A percentile compares a stretch with the other conserved stretches of the same genome.
Evolutionary conservation across 2,113 vertebrate species (phyloP).

Genomic region (Sinocyclocheilus rhinocerous): DNA sequence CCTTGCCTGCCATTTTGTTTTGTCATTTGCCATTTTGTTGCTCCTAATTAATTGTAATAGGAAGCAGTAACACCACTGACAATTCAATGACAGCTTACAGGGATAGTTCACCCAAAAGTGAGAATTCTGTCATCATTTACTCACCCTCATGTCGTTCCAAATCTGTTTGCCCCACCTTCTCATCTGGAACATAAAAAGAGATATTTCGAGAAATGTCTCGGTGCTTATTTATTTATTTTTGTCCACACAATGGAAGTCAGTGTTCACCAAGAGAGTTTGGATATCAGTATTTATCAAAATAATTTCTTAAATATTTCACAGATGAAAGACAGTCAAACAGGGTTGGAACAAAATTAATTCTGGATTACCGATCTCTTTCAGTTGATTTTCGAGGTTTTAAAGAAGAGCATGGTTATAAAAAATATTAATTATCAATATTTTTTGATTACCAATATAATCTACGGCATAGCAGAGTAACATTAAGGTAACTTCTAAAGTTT

Average conservation of each 20-base stretch:
- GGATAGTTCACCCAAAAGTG: background rate
- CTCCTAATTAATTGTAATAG: background rate
- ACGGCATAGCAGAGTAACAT: background rate
- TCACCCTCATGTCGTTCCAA: background rate
- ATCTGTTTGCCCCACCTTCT: background rate
- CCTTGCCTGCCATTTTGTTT: background rate
- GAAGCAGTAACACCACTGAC: background rate
- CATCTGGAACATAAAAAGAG: background rate
- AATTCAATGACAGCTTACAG: background rate
- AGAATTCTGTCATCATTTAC: background rate
- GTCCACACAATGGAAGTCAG: too few relatives aligned
- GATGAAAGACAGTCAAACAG: too few relatives aligned
- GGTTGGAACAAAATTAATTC: too few relatives aligned
- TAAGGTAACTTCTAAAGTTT: background rate
- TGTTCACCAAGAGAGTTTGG: too few relatives aligned
- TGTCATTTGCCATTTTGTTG: background rate
- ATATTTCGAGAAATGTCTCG: background rate
- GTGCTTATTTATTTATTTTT: too few relatives aligned
- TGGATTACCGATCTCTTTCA: too few relatives aligned
- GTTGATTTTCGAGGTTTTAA: too few relatives aligned
- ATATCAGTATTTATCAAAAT: too few relatives aligned
- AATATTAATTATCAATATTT: too few relatives aligned
- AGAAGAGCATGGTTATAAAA: too few relatives aligned
- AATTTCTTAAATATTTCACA: too few relatives aligned
- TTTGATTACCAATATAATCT: background rate